Percentiles rank a stretch among this genome's conserved stretches.
Evolutionary conservation across 2,888 invertebrate species (phyloP).

Genomic region (Pycnomerus fuliginosus): DNA sequence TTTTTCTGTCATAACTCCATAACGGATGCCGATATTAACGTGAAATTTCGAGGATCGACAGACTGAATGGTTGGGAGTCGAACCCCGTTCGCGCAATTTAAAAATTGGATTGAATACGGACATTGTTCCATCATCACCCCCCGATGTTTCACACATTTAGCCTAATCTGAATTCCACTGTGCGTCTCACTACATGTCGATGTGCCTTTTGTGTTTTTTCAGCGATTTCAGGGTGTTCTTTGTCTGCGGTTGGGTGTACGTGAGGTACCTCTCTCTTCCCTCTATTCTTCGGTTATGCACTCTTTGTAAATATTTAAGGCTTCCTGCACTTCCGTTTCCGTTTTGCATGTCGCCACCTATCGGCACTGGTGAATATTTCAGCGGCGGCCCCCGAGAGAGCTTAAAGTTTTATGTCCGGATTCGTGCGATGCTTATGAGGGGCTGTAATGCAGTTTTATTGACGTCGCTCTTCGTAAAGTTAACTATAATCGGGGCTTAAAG

Average conservation of each 20-base stretch:
- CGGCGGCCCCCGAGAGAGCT: no score
- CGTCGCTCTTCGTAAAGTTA: no score
- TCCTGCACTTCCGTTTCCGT: neutral
- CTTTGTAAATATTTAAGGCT: neutral
- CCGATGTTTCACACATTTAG: conserved; percentile 33
- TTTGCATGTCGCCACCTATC: no score
- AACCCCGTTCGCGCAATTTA: no score
- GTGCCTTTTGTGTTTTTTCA: conserved; percentile 58
- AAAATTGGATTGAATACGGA: no score
- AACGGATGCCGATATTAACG: no score
- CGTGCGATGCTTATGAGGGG: no score
- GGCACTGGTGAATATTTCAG: no score
- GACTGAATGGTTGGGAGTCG: conserved; percentile 19
- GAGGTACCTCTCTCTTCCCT: conserved; percentile 59
- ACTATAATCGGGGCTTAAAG: no score
- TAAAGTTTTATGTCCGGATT: no score
- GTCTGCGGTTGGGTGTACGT: conserved; percentile 83
- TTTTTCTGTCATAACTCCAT: no score
- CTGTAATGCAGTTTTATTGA: no score
- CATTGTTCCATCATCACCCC: conserved; percentile 32
- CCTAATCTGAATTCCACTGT: conserved; percentile 29
- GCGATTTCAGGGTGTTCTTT: conserved; percentile 81
- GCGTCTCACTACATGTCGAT: conserved; percentile 32
- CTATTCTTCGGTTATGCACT: conserved; percentile 1
- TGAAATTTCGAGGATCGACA: conserved; percentile 18